Conservation (phyloP, 2,797 vertebrate genomes). For the Spea hammondii region DNA sequence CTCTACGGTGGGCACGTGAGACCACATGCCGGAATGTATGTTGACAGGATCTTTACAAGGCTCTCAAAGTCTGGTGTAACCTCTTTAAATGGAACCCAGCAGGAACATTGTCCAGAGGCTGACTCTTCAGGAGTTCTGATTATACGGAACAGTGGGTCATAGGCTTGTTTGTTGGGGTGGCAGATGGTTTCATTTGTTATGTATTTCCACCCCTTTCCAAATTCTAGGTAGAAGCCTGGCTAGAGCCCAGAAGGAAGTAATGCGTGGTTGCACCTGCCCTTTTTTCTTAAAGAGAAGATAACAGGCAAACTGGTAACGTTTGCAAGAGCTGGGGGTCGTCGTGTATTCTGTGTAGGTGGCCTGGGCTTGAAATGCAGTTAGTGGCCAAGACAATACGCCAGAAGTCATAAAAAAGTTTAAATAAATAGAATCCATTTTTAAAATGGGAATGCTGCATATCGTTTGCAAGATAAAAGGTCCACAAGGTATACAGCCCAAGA, state of each 20-base stretch:
- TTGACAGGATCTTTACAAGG: slow-evolving; percentile 60
- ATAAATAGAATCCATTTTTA: too few relatives aligned
- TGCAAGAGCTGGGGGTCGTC: neutral
- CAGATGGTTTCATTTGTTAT: slow-evolving; percentile 76
- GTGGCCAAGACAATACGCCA: neutral
- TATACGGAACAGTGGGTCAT: slow-evolving; percentile 57
- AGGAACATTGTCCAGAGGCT: slow-evolving; percentile 61
- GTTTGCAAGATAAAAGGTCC: too few relatives aligned
- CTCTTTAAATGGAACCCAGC: slow-evolving; percentile 65
- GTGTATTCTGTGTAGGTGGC: neutral
- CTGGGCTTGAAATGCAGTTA: neutral
- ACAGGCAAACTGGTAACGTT: neutral
- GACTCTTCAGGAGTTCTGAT: slow-evolving; percentile 56
- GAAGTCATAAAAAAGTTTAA: too few relatives aligned
- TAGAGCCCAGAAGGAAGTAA: slow-evolving; percentile 54
- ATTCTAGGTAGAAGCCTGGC: slow-evolving; percentile 56
- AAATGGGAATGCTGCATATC: too few relatives aligned
- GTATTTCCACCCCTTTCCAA: slow-evolving; percentile 59
- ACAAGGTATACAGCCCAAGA: too few relatives aligned
- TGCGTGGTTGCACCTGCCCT: slow-evolving; percentile 63
- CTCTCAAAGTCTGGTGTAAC: slow-evolving; percentile 57
- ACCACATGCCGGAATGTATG: slow-evolving; percentile 55
- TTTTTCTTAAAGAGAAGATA: slow-evolving; percentile 14
- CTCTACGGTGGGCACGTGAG: slow-evolving; percentile 53
- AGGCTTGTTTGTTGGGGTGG: slow-evolving; percentile 58